Base-by-base conservation (phyloP, 2,888 invertebrate genomes). In the Troides helena region DNA sequence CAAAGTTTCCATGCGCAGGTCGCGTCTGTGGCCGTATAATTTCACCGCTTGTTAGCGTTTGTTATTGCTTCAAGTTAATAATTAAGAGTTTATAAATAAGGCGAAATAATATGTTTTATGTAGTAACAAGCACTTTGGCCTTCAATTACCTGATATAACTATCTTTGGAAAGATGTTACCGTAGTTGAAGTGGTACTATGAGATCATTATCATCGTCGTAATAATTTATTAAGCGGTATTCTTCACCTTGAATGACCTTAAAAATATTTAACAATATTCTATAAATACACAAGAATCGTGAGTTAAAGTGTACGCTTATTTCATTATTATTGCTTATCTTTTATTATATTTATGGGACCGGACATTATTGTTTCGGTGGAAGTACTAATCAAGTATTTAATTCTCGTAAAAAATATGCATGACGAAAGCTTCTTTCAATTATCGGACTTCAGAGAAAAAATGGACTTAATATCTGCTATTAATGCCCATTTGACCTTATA, bases 401-500 rank as follows among this genome's bases (percentile, higher is more conserved):
- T 46, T 36, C 61, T 30, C 53, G 43, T 53, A 60, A 53, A 60
- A 70, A 21, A 63, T 23, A 46, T 58, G 43, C 58, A 53, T 36
- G 60, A 58, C 43, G 21, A 25, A 30, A 69, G 56, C 60, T 56
- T 65, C 58, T 36, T 10, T 62, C 56, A 57, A 57, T 66, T 63
- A 60, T 70, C 59, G 21, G 36, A 18, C 4, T 59, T 58, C 43
- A 43, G 21, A 63, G 64, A 63, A 18, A 58, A 70, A 63, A 63
- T 14, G 50, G 39, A 43, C 60, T 70, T 67, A 60, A 62, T 64
- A 68, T 68, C 62, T 67, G 66, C 71, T 61, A 74, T 76, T 76
- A 74, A 76, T 71, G 75, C 75, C 73, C 75, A 72, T 73, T 76
- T 72, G 72, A 62, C 72, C 70, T 67, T 72, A 72, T 68, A 67